Evolutionary conservation across 2,888 invertebrate genomes (phyloP).

Genomic region (Spodoptera littoralis): DNA sequence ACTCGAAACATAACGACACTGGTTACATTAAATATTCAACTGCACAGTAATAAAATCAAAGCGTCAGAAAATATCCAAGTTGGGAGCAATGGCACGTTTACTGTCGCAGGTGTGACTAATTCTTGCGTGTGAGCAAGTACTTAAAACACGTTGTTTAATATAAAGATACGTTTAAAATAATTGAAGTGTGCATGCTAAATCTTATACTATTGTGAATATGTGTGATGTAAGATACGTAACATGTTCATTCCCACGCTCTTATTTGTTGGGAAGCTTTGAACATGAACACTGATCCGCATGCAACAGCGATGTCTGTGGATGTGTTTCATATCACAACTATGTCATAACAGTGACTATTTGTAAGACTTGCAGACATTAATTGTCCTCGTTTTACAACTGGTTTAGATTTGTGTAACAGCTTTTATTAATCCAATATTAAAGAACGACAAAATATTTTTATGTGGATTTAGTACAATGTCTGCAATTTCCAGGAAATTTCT

Average conservation of each 20-base stretch:
- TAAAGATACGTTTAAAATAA: slow-evolving; percentile 43
- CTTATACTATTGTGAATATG: slow-evolving; percentile 33
- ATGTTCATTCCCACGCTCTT: slow-evolving; percentile 41
- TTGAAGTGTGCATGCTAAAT: slow-evolving; percentile 49
- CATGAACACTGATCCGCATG: slow-evolving; percentile 7
- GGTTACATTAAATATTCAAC: slow-evolving; percentile 59
- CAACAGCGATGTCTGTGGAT: not conserved
- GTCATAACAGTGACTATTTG: slow-evolving; percentile 22
- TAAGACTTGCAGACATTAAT: not conserved
- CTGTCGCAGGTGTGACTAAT: slow-evolving; percentile 72
- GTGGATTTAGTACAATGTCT: no score
- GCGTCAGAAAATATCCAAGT: slow-evolving; percentile 55
- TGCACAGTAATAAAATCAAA: slow-evolving; percentile 64
- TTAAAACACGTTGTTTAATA: slow-evolving; percentile 45
- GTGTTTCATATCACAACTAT: slow-evolving; percentile 28
- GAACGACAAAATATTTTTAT: no score
- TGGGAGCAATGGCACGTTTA: slow-evolving; percentile 67
- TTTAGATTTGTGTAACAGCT: no score
- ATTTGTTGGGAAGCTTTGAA: slow-evolving; percentile 27
- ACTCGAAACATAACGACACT: slow-evolving; percentile 54
- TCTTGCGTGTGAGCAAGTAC: slow-evolving; percentile 57
- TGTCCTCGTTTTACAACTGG: not conserved
- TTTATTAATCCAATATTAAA: no score
- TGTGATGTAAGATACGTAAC: slow-evolving; percentile 31
- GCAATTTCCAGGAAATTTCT: no score